phyloP scores from a whole-genome alignment of 1,140 invertebrate genomes.

The Drosophila lini region DNA sequence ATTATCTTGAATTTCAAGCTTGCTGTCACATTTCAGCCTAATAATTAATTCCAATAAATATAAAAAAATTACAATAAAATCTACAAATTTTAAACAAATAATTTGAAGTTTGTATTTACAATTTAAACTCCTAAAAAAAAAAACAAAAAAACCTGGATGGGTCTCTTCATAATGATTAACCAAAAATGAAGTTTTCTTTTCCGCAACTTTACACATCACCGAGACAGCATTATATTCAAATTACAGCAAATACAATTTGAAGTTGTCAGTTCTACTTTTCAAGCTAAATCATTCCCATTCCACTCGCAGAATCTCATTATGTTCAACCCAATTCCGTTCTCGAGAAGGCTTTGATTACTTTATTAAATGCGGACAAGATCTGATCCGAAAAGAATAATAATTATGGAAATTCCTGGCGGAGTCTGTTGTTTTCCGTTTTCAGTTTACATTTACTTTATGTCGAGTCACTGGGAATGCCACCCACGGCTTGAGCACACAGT shows the following conservation, averaged over 20 bases:
- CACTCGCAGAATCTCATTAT: conserved; percentile 25
- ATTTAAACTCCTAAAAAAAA: no score
- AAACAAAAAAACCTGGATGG: no score
- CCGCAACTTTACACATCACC: neutral
- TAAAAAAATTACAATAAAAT: neutral
- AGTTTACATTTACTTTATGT: conserved; percentile 41
- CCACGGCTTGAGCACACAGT: conserved; percentile 54
- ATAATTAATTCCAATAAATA: neutral
- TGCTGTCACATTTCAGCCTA: neutral
- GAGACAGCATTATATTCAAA: neutral
- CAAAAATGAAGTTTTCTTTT: neutral
- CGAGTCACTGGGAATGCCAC: conserved; percentile 70
- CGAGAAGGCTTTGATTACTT: conserved; percentile 74
- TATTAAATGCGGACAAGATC: conserved; percentile 75
- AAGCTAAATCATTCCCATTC: conserved; percentile 18
- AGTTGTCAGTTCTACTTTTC: conserved; percentile 16
- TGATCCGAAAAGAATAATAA: conserved; percentile 69
- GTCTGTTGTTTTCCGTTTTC: conserved; percentile 39
- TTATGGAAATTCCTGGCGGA: conserved; percentile 55
- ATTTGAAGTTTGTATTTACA: no score
- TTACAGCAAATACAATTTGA: conserved; percentile 13
- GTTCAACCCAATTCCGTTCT: conserved; percentile 48
- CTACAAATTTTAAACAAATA: neutral
- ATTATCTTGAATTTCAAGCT: neutral
- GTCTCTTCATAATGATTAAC: neutral